Evolutionary conservation across 30 jellyfish, hydroid and myxozoan species (phyloP).

Genomic region (Hydra vulgaris): DNA sequence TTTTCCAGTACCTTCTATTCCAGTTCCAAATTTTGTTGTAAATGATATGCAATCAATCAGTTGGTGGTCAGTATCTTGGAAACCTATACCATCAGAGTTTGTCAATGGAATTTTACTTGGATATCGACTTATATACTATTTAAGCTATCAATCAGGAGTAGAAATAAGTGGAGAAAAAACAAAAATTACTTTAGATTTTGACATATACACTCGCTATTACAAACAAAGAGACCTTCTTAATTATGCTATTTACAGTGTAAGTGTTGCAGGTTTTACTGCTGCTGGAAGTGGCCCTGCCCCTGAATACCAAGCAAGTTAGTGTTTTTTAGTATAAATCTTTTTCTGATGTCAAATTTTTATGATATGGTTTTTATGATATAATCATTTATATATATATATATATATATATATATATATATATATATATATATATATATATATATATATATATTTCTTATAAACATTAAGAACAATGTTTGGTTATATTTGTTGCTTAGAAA

Average conservation of each 20-base stretch:
- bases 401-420: no score
- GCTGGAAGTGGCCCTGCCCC: slow-evolving; percentile 30
- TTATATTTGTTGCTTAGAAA: neutral
- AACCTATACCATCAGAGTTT: slow-evolving; percentile 1
- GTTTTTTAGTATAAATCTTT: neutral
- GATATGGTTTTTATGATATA: no score
- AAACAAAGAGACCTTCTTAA: neutral
- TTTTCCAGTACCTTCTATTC: slow-evolving; percentile 37
- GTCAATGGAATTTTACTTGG: slow-evolving; percentile 16
- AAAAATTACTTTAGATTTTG: neutral
- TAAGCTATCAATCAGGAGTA: slow-evolving; percentile 14
- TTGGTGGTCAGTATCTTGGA: slow-evolving; percentile 29
- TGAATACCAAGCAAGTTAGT: slow-evolving; percentile 19
- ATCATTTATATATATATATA: no score
- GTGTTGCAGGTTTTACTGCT: slow-evolving; percentile 23
- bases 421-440: no score
- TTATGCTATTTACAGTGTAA: neutral
- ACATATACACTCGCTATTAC: slow-evolving; percentile 3
- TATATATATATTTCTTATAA: no score
- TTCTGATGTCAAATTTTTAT: no score
- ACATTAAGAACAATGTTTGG: neutral
- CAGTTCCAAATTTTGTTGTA: slow-evolving; percentile 22
- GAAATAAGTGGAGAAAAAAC: neutral
- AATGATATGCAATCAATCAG: slow-evolving; percentile 1
- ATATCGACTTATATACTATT: slow-evolving; percentile 6